Evolutionary conservation across 2,888 invertebrate genomes (phyloP), one percentile per base, ranked within the genome.

Genomic region (Sthenelais limicola): DNA sequence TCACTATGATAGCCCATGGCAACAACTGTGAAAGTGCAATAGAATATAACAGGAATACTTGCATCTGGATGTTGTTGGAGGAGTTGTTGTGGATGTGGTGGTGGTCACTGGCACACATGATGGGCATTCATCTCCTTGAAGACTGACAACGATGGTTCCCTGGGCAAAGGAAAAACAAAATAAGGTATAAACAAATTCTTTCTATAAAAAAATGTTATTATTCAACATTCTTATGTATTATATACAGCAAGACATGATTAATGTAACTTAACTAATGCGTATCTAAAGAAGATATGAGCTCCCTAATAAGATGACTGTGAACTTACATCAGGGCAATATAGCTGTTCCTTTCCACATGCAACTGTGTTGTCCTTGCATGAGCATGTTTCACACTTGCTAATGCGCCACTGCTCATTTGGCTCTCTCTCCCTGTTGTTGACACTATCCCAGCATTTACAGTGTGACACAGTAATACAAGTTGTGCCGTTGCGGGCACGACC

Each of bases 111-210:
- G 48, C 32, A 68, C 48, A 35, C 72, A 72, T 28, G 33, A 26
- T n/a, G 68, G 68, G 32, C 72, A 72, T 18, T 67, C 49, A 21
- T 43, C 26, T 7, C 68, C 72, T 18, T 52, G 32, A 2, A 72
- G 33, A 18, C 51, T 72, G n/a, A 33, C 54, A 67, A 58, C 4
- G 7, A 26, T 56, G 68, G 9, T 68, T 12, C 56, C 68, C 68
- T 62, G 62, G 2, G 30, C 3, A 43, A 15, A 9, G 43, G 12
- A 43, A 15, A 12, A 12, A n/a, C n/a, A n/a, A n/a, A n/a, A n/a
- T n/a, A n/a, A n/a, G n/a, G n/a, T n/a, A n/a, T n/a, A n/a, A n/a
- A n/a, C n/a, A n/a, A n/a, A n/a, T n/a, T n/a, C n/a, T n/a, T n/a
- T n/a, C n/a, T n/a, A n/a, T n/a, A n/a, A n/a, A n/a, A n/a, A n/a